These are phyloP conservation scores for Tenthredo amoena DNA, from an alignment of 2,888 invertebrate species.

Conservation along the genomic window DNA sequence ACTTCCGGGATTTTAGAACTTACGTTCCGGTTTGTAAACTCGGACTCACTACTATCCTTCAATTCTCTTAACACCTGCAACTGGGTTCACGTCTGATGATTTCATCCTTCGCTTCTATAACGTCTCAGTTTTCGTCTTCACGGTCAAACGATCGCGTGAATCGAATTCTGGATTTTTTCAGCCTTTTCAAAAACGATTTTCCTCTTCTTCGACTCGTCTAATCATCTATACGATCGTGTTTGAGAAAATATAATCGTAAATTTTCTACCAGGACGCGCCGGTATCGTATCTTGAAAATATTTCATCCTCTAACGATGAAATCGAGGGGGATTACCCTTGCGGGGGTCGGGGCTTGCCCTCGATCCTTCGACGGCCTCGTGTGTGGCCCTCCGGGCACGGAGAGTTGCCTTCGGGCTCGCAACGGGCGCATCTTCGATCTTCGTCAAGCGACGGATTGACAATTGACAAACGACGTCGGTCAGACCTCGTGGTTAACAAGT, in stretches of 20 bases:
- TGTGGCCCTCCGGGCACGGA: conserved; percentile 39
- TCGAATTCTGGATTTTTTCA: background rate
- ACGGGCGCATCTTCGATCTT: conserved; percentile 53
- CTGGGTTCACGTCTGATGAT: conserved; percentile 17
- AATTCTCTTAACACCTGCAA: conserved; percentile 41
- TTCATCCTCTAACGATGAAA: conserved; percentile 39
- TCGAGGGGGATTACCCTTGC: conserved; percentile 44
- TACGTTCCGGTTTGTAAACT: conserved; percentile 41
- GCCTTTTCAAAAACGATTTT: background rate
- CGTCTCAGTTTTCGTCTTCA: conserved; percentile 11
- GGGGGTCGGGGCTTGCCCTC: conserved; percentile 40
- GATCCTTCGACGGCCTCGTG: conserved; percentile 49
- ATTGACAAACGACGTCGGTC: conserved; percentile 53
- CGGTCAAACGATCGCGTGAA: conserved; percentile 37
- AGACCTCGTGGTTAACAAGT: conserved; percentile 51
- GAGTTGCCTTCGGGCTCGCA: conserved; percentile 24
- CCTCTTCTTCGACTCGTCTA: background rate
- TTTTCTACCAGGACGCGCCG: conserved; percentile 8
- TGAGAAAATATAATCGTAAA: background rate
- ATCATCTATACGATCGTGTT: background rate
- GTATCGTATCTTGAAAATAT: background rate
- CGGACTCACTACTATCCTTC: background rate
- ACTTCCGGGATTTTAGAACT: conserved; percentile 30
- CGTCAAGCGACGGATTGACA: conserved; percentile 53
- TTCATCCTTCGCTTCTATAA: background rate